A percentile compares a stretch with the other conserved stretches of the same genome.
Evolutionary conservation across 2,113 vertebrate genomes (phyloP).

Genomic region (Halichoerus grypus): DNA sequence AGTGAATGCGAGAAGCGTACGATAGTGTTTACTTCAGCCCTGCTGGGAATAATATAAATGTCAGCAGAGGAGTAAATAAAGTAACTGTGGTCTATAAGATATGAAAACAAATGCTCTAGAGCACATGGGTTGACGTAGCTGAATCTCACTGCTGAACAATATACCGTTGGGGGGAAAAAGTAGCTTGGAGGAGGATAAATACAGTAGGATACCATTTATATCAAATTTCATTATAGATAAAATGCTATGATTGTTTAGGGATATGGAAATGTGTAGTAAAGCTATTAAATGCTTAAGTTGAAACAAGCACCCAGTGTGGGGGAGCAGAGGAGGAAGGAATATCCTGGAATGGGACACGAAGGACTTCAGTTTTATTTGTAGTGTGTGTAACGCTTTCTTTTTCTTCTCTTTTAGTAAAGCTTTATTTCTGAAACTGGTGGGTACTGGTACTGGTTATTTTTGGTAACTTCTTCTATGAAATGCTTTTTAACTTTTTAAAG

Average conservation of each 20-base stretch:
- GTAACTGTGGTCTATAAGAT: neutral
- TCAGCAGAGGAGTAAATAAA: neutral
- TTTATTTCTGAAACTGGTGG: neutral
- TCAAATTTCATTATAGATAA: neutral
- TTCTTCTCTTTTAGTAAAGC: neutral
- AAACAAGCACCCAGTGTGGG: neutral
- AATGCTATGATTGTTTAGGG: neutral
- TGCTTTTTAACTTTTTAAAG: slow-evolving; percentile 20
- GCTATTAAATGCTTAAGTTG: neutral
- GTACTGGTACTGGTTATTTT: neutral
- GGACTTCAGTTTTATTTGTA: neutral
- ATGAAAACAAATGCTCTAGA: neutral
- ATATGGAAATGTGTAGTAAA: neutral
- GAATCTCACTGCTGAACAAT: neutral
- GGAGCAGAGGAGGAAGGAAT: too few relatives aligned
- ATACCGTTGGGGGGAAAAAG: neutral
- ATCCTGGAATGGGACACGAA: neutral
- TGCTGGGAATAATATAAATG: neutral
- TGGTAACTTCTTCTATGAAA: neutral
- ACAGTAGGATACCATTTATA: neutral
- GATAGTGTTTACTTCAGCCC: neutral
- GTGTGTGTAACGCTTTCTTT: neutral
- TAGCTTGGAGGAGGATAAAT: neutral
- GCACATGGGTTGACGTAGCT: neutral
- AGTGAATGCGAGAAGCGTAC: too few relatives aligned